These are phyloP conservation scores for Chalcosyrphus nemorum DNA, from an alignment of 2,888 invertebrate species.

Conservation along the genomic window DNA sequence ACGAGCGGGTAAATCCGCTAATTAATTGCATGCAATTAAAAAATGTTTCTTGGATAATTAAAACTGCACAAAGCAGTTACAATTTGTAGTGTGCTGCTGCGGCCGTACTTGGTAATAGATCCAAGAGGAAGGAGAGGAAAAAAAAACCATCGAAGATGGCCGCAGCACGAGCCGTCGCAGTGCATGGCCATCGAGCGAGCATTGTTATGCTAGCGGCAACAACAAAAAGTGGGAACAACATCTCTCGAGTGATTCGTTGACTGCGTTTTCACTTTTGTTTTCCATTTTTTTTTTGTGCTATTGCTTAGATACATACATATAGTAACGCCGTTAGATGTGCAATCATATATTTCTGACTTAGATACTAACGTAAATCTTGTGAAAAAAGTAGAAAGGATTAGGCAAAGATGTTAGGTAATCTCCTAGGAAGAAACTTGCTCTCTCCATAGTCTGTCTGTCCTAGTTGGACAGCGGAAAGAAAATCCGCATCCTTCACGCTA, in stretches of 20 bases:
- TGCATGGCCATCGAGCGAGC: conserved; percentile 46
- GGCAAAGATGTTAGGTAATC: neutral
- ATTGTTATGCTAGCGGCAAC: conserved; percentile 17
- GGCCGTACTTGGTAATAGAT: conserved; percentile 49
- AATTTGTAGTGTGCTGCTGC: conserved; percentile 58
- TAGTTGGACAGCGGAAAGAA: too few species aligned
- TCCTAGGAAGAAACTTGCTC: too few species aligned
- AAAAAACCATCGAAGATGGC: conserved; percentile 62
- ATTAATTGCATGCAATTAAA: conserved; percentile 73
- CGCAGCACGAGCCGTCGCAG: conserved; percentile 44
- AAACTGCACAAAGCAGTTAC: conserved; percentile 71
- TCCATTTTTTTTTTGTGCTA: neutral
- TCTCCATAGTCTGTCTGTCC: too few species aligned
- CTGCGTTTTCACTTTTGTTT: conserved; percentile 33
- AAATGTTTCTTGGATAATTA: conserved; percentile 73
- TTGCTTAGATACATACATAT: neutral
- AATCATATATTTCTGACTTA: neutral
- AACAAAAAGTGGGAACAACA: conserved; percentile 9
- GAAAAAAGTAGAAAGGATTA: neutral
- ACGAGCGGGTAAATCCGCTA: conserved; percentile 70
- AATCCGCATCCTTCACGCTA: too few species aligned
- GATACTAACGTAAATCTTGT: neutral
- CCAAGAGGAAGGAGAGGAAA: conserved; percentile 41
- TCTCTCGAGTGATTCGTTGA: conserved; percentile 38
- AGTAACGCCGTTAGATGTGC: neutral